Evolutionary conservation across 2,113 vertebrate genomes (phyloP), one percentile per base, ranked within the genome.

Genomic region (Festucalex cinctus): DNA sequence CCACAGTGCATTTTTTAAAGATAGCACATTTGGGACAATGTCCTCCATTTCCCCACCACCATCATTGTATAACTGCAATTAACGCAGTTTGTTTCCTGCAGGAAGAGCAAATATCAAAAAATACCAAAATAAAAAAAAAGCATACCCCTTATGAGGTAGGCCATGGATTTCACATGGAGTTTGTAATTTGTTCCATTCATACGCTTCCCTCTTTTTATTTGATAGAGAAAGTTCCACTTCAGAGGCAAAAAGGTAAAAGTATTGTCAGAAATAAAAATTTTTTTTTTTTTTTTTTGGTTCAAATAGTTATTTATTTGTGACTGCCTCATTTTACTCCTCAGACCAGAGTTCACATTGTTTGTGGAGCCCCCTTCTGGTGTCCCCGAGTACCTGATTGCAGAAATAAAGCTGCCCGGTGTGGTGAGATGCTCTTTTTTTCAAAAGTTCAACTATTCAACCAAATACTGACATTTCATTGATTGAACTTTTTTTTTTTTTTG

Each of bases 351-450:
- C 72, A 83, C 78, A 3, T 74, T 94, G 44, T 56, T 89, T 19
- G 90, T 91, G 22, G 93, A 93, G 77, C 92, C 93, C 0, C 70
- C 87, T 65, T 49, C 56, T 81, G 90, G 88, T 17, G 65, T 85
- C 1, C 88, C 93, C 0, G 86, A 92, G 61, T 91, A 91, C 46
- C 91, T 96, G 4, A 82, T 94, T 36, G 92, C 92, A 0, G 94
- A 94, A 78, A 91, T 96, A 20, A 85, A 91, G 54, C 88, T 96
- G 12, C 94, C 94, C 20, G 93, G 92, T 57, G 90, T 95, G 93
- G 94, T 96, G 78, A 92, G 2, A 49, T 20, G n/a, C 26, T 24
- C 26, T 71, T 20, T 39, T 6, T 58, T 62, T 10, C 10, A 39
- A 39, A n/a, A 22, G 5, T 19, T 39, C 0, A 61, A 22, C 35